A percentile compares a stretch with the other conserved stretches of the same genome.
phyloP scores from a whole-genome alignment of 2,797 vertebrate genomes.

The Hafferia zeledoni region DNA sequence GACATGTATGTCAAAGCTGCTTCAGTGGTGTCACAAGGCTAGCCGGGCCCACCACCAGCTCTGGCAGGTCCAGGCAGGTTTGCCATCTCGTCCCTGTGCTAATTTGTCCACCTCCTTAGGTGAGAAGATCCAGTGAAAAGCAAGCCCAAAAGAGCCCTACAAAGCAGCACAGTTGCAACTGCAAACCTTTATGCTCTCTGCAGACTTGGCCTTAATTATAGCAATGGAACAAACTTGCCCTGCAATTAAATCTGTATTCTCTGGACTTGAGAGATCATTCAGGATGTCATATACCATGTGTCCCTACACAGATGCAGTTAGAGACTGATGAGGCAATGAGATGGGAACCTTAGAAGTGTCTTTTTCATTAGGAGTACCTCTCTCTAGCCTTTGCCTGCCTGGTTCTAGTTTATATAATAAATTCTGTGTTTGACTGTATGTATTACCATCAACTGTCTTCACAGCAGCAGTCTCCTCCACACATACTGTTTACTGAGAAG shows the following conservation, averaged over 20 bases:
- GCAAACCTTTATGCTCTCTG: accelerated
- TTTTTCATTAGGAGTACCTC: not conserved
- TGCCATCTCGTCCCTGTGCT: not conserved
- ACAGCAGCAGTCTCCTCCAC: not conserved
- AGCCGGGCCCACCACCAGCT: not conserved
- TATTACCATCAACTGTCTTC: not conserved
- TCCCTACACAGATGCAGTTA: not conserved
- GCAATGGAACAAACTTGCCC: not conserved
- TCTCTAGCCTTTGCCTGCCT: not conserved
- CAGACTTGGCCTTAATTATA: not conserved
- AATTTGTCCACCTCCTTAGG: not conserved
- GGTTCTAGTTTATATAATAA: not conserved
- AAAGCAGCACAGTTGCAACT: not conserved
- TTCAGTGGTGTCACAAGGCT: not conserved
- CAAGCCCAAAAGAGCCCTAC: not conserved
- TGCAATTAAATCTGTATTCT: not conserved
- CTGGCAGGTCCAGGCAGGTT: not conserved
- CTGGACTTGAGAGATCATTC: not conserved
- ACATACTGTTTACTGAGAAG: not conserved
- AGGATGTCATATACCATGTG: accelerated
- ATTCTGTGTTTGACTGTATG: accelerated
- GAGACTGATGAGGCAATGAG: not conserved
- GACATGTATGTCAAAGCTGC: not conserved
- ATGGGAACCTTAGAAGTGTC: not conserved
- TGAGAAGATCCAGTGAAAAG: not conserved